Conservation (phyloP, 2,113 vertebrate species). For the Turnix velox region DNA sequence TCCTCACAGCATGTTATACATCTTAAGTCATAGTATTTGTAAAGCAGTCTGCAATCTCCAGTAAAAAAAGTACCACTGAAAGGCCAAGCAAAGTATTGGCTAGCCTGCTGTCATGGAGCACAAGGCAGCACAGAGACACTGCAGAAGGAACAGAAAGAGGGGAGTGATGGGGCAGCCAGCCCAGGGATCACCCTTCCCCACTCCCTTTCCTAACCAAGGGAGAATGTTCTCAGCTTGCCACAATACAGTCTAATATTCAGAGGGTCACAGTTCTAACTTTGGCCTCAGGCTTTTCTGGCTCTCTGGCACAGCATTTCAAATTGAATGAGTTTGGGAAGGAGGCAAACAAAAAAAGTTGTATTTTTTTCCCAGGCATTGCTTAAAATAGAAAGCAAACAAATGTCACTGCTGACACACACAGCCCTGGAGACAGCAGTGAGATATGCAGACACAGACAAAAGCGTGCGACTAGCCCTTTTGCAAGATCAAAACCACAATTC, state of each 20-base stretch:
- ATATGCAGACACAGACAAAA: neutral
- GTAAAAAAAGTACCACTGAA: neutral
- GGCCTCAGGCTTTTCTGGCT: neutral
- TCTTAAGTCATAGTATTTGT: neutral
- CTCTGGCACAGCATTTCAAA: neutral
- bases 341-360: neutral
- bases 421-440: neutral
- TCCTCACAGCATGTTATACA: neutral
- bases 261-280: neutral
- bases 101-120: neutral
- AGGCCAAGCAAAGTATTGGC: neutral
- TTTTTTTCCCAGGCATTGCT: neutral
- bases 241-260: neutral
- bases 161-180: neutral
- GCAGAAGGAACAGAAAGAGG: neutral
- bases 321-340: neutral
- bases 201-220: neutral
- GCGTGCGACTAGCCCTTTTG: neutral
- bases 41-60: neutral
- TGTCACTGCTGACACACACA: neutral
- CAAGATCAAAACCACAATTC: neutral
- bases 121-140: neutral
- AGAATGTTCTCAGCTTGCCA: neutral
- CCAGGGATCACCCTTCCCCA: neutral
- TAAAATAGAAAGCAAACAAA: conserved; percentile 36